These are phyloP conservation scores for Zaprionus capensis DNA, from an alignment of 1,140 invertebrate species.

Conservation along the genomic window DNA sequence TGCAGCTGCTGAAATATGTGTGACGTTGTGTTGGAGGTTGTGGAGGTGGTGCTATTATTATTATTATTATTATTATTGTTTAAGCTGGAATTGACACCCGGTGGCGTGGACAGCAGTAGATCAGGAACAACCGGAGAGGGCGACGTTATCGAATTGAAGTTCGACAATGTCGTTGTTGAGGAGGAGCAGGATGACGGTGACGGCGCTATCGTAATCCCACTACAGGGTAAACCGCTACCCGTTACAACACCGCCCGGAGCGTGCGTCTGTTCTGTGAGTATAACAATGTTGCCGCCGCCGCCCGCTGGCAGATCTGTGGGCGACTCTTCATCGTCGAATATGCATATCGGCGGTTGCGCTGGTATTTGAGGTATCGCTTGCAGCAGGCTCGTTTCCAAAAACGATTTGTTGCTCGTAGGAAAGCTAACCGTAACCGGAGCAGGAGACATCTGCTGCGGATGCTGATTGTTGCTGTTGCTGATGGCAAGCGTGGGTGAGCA, in stretches of 20 bases:
- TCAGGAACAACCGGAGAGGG: constrained; percentile 82
- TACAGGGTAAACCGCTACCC: constrained; percentile 41
- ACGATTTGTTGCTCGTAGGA: constrained; percentile 64
- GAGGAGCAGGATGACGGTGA: constrained; percentile 74
- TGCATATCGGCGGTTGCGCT: constrained; percentile 80
- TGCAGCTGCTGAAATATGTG: constrained; percentile 50
- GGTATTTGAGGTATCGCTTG: constrained; percentile 83
- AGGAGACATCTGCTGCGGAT: constrained; percentile 52
- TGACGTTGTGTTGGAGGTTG: constrained; percentile 26
- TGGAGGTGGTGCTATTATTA: constrained; percentile 40
- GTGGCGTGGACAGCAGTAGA: constrained; percentile 74
- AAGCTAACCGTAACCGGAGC: constrained; percentile 61
- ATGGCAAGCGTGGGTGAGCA: constrained; percentile 49
- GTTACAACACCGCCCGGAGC: constrained; percentile 28
- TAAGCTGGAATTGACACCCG: constrained; percentile 73
- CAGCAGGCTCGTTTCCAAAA: constrained; percentile 73
- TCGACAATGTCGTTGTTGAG: constrained; percentile 75
- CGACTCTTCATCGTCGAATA: constrained; percentile 82
- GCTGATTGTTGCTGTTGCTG: constrained; percentile 52
- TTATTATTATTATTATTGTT: constrained; percentile 35
- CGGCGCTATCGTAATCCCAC: constrained; percentile 62
- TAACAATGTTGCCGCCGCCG: constrained; percentile 52
- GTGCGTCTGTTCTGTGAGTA: constrained; percentile 57
- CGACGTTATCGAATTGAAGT: constrained; percentile 82
- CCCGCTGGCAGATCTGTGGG: constrained; percentile 57